A percentile compares a stretch with the other conserved stretches of the same genome.
phyloP scores from a whole-genome alignment of 2,113 vertebrate species.

The Zonotrichia leucophrys region DNA sequence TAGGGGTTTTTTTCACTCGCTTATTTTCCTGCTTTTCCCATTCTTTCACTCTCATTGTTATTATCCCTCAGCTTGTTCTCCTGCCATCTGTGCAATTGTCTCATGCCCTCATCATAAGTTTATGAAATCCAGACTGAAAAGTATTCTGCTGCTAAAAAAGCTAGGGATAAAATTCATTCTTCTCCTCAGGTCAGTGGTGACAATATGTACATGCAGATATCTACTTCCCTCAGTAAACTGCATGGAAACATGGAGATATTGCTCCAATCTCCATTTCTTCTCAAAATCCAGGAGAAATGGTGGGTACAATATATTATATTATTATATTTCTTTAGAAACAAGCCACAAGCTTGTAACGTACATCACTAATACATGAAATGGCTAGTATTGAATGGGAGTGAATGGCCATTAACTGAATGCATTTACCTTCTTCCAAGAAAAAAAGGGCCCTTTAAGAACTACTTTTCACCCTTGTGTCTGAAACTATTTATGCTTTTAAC shows the following conservation, averaged over 20 bases:
- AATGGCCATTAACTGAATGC: not conserved
- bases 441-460: not conserved
- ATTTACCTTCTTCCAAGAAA: slow-evolving; percentile 22
- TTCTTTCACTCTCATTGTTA: not conserved
- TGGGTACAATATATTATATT: not conserved
- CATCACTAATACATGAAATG: not conserved
- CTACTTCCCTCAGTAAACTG: not conserved
- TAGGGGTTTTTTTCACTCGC: not conserved
- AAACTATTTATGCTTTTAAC: slow-evolving; percentile 14
- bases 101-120: not conserved
- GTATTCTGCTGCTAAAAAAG: not conserved
- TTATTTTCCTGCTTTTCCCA: not conserved
- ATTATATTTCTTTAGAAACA: not conserved
- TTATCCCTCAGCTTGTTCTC: not conserved
- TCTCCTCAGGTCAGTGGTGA: not conserved
- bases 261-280: not conserved
- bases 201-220: too few species aligned
- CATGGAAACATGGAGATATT: not conserved
- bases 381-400: not conserved
- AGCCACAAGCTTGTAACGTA: not conserved
- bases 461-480: slow-evolving; percentile 7
- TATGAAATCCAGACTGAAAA: not conserved
- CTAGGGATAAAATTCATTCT: not conserved
- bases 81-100: not conserved
- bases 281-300: not conserved